These are phyloP conservation scores for Hoplostethus mediterraneus DNA, from an alignment of 2,797 vertebrate genomes.

Conservation along the genomic window DNA sequence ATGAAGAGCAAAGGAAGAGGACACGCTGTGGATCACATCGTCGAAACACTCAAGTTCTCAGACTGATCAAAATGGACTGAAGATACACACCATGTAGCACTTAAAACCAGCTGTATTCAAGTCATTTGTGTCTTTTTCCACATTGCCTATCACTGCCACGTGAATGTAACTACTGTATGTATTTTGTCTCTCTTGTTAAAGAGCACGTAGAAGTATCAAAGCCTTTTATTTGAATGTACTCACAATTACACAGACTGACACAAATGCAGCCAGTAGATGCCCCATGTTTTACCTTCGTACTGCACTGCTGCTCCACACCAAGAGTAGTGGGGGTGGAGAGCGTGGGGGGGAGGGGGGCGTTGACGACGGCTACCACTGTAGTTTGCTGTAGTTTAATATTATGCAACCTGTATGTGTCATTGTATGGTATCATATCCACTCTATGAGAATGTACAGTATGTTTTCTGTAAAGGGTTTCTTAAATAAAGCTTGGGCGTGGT, in stretches of 20 bases:
- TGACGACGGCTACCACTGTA: constrained; percentile 26
- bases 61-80: constrained; percentile 16
- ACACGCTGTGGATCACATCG: constrained; percentile 37
- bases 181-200: constrained; percentile 41
- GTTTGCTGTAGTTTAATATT: constrained; percentile 28
- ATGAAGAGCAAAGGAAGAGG: constrained; percentile 28
- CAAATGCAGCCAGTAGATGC: constrained; percentile 11
- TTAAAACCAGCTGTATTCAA: constrained; percentile 62
- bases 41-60: constrained; percentile 40
- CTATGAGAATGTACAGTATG: constrained; percentile 53
- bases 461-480: constrained; percentile 45
- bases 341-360: background rate
- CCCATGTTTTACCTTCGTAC: constrained; percentile 14
- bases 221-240: constrained; percentile 39
- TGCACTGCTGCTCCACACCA: background rate
- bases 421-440: constrained; percentile 43
- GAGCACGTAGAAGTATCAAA: constrained; percentile 38
- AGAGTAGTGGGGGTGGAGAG: constrained; percentile 1
- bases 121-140: constrained; percentile 51
- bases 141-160: constrained; percentile 73
- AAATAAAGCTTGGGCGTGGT: constrained; percentile 72
- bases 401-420: constrained; percentile 35
- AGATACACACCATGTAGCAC: constrained; percentile 73
- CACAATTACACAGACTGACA: constrained; percentile 27
- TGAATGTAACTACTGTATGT: constrained; percentile 71